phyloP scores from a whole-genome alignment of 2,888 invertebrate genomes.

The Germaria angustata region DNA sequence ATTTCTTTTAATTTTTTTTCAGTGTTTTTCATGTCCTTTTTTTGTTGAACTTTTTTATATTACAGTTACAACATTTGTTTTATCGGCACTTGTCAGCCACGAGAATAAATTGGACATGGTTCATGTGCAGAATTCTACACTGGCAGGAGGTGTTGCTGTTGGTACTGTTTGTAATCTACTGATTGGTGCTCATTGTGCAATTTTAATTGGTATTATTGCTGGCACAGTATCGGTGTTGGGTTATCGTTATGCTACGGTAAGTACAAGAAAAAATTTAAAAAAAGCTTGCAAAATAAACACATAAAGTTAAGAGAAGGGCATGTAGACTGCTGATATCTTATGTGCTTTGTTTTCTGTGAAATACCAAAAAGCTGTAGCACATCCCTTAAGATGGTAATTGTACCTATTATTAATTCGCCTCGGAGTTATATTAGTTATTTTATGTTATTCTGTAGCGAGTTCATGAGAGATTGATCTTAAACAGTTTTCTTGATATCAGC shows the following conservation, averaged over 20 bases:
- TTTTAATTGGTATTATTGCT: slow-evolving; percentile 89
- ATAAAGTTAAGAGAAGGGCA: not conserved
- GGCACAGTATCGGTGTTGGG: slow-evolving; percentile 90
- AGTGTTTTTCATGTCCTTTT: slow-evolving; percentile 20
- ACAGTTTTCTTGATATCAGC: too few relatives aligned
- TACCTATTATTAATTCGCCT: too few relatives aligned
- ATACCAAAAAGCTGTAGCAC: too few relatives aligned
- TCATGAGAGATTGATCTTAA: too few relatives aligned
- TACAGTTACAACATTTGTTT: slow-evolving; percentile 88
- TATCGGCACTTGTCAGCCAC: slow-evolving; percentile 88
- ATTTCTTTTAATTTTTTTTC: slow-evolving; percentile 33
- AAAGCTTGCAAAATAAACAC: not conserved
- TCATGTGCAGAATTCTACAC: slow-evolving; percentile 95
- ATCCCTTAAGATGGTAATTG: too few relatives aligned
- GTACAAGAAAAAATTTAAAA: slow-evolving; percentile 68
- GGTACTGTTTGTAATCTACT: slow-evolving; percentile 92
- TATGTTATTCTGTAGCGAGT: too few relatives aligned
- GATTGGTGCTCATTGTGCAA: slow-evolving; percentile 90
- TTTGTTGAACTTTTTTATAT: not conserved
- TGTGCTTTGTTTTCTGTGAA: not conserved
- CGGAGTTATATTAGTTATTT: too few relatives aligned
- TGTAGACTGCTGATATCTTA: not conserved
- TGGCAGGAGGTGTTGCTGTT: slow-evolving; percentile 96
- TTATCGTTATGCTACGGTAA: slow-evolving; percentile 88
- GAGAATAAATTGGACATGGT: slow-evolving; percentile 93